Conservation (phyloP, 2,113 vertebrate species). For the Barnardius zonarius region DNA sequence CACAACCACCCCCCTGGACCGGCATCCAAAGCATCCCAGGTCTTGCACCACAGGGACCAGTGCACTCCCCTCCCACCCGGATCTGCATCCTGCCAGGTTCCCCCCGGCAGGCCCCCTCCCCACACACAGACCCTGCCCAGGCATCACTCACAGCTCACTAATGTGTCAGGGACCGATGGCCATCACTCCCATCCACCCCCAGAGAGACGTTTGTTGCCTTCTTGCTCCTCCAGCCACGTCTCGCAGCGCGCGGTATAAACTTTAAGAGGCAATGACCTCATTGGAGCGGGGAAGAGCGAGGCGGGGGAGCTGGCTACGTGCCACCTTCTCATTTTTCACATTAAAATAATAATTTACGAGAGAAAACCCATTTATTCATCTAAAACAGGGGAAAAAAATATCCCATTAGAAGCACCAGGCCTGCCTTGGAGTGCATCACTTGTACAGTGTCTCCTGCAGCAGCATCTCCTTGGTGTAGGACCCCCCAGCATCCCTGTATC, state of each 20-base stretch:
- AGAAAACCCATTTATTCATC: slow-evolving; percentile 13
- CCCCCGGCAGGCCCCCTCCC: background rate
- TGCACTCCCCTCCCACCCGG: rapidly evolving
- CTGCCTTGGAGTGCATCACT: background rate
- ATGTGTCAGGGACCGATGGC: background rate
- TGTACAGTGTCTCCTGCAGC: background rate
- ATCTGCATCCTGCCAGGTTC: rapidly evolving
- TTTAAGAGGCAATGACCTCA: slow-evolving; percentile 69
- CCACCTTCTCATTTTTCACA: slow-evolving; percentile 62
- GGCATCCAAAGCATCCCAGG: rapidly evolving
- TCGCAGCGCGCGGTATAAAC: slow-evolving; percentile 20
- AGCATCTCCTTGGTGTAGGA: background rate
- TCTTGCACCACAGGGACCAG: background rate
- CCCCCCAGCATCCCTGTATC: background rate
- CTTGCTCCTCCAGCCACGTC: slow-evolving; percentile 31
- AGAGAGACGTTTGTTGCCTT: background rate
- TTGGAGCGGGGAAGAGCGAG: slow-evolving; percentile 26
- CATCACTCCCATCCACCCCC: background rate
- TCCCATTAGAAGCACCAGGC: background rate
- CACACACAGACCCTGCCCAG: background rate
- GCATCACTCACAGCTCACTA: background rate
- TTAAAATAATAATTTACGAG: slow-evolving; percentile 33
- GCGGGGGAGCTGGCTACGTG: slow-evolving; percentile 29
- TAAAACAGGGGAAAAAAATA: background rate
- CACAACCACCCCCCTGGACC: rapidly evolving